phyloP scores from a whole-genome alignment of 2,797 vertebrate genomes.

The Pterois miles region DNA sequence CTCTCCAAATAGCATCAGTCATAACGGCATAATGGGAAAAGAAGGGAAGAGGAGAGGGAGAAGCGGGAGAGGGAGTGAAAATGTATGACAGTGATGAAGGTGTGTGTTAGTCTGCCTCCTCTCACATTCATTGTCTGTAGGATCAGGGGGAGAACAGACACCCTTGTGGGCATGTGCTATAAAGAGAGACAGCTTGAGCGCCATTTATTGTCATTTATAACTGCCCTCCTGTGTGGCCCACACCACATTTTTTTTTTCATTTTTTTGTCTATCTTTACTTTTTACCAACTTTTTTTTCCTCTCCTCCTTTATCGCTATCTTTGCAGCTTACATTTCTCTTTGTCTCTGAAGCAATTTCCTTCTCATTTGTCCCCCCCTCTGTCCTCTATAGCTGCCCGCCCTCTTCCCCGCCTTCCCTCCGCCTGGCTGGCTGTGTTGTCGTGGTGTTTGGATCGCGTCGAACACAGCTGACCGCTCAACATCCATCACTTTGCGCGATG shows the following conservation, averaged over 20 bases:
- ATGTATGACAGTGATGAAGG: conserved; percentile 42
- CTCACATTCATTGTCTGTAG: conserved; percentile 13
- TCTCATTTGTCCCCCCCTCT: conserved; percentile 4
- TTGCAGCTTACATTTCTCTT: conserved; percentile 9
- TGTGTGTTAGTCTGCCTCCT: conserved; percentile 19
- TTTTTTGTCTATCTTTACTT: neutral
- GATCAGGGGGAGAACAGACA: conserved; percentile 21
- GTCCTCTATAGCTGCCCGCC: neutral
- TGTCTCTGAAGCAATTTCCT: neutral
- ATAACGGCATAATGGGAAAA: neutral
- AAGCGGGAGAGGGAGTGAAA: neutral
- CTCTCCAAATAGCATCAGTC: conserved; percentile 9
- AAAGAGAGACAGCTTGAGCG: conserved; percentile 29
- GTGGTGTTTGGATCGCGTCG: conserved; percentile 21
- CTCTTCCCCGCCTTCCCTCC: conserved; percentile 7
- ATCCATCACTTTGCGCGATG: conserved; percentile 45
- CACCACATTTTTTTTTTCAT: neutral
- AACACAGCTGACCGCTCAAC: conserved; percentile 30
- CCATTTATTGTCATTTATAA: conserved; percentile 14
- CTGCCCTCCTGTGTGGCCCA: conserved; percentile 3
- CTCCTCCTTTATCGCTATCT: neutral
- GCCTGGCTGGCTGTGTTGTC: neutral
- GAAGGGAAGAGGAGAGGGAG: neutral
- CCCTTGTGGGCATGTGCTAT: neutral
- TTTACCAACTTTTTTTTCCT: neutral